These are phyloP conservation scores for Limenitis camilla DNA, from an alignment of 2,888 invertebrate genomes.

Conservation along the genomic window DNA sequence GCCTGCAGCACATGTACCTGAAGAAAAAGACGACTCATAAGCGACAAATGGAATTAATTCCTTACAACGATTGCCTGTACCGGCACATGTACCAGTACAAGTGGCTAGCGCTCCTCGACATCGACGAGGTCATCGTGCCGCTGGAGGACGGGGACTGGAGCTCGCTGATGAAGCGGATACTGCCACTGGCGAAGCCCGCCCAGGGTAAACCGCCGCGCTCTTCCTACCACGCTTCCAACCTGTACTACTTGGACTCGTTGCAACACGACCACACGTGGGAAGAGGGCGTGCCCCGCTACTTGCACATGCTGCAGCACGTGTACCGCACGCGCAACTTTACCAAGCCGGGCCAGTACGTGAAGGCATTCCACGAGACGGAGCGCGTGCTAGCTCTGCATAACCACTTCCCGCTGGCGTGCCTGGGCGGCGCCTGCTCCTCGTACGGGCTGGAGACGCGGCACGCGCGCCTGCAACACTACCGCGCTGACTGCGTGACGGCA, in stretches of 20 bases:
- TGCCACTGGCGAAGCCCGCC: conserved; percentile 77
- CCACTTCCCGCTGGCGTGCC: conserved; percentile 92
- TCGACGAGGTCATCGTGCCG: conserved; percentile 97
- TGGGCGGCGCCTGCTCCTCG: conserved; percentile 88
- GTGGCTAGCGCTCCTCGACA: conserved; percentile 92
- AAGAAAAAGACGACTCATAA: conserved; percentile 94
- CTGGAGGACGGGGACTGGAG: conserved; percentile 83
- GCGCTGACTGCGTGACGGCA: conserved; percentile 92
- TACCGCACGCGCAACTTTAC: conserved; percentile 93
- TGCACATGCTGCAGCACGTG: conserved; percentile 96
- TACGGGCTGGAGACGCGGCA: conserved; percentile 87
- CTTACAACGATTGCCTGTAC: conserved; percentile 97
- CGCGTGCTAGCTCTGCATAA: conserved; percentile 92
- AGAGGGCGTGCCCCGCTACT: conserved; percentile 86
- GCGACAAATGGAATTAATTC: conserved; percentile 94
- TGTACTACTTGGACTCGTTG: conserved; percentile 93
- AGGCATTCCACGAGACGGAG: conserved; percentile 95
- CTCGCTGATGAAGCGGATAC: conserved; percentile 82
- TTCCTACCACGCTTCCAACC: conserved; percentile 91
- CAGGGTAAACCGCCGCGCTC: conserved; percentile 75
- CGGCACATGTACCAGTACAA: conserved; percentile 92
- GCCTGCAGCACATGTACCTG: conserved; percentile 90
- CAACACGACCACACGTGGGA: conserved; percentile 86
- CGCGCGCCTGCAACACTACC: conserved; percentile 94
- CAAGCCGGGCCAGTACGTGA: conserved; percentile 93